Evolutionary conservation across 2,113 vertebrate species (phyloP).

Genomic region (Alexandromys fortis): DNA sequence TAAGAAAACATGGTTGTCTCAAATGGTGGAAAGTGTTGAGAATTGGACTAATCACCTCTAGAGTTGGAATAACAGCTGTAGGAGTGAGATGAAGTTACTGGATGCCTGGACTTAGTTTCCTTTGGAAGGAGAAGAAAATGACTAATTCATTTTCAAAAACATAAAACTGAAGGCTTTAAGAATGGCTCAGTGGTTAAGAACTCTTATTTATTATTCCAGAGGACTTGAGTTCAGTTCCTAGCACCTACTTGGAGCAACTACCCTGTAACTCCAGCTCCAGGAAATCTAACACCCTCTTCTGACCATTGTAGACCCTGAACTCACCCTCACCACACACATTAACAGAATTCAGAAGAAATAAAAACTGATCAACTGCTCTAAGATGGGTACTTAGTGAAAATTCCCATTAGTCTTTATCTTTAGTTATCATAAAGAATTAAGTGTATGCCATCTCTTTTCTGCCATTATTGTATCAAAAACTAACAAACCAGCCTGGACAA

Average conservation of each 20-base stretch:
- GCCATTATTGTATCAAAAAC: background rate
- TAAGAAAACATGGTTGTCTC: background rate
- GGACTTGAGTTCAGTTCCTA: background rate
- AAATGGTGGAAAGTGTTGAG: background rate
- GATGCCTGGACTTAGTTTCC: background rate
- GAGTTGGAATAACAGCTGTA: background rate
- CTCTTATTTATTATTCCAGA: background rate
- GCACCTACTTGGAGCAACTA: background rate
- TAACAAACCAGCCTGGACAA: background rate
- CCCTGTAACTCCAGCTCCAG: background rate
- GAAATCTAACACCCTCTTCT: background rate
- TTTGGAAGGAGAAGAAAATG: background rate
- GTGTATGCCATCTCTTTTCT: background rate
- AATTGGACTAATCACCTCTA: background rate
- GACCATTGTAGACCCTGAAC: background rate
- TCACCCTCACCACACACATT: background rate
- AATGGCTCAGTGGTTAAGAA: background rate
- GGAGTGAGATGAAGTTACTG: background rate
- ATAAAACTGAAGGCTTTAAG: background rate
- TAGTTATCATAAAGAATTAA: background rate
- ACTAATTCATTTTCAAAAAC: background rate
- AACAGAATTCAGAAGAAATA: background rate
- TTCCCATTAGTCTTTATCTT: background rate
- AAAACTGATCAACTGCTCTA: background rate
- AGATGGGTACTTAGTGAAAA: background rate